Conservation (phyloP, 92 coral and sea anemone genomes). For the Zoanthus solanderi region DNA sequence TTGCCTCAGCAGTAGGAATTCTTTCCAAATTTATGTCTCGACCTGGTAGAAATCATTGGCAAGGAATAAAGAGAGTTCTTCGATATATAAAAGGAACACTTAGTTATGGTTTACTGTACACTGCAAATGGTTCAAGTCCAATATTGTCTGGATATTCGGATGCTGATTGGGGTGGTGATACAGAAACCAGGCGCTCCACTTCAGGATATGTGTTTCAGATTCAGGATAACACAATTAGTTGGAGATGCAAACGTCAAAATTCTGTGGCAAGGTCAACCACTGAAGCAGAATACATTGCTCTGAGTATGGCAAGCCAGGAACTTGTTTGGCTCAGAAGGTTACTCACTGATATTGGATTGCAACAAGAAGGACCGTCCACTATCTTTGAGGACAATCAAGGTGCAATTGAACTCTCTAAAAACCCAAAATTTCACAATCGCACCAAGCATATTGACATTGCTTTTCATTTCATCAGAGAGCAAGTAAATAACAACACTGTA, state of each 20-base stretch:
- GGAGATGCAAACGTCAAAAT: conserved; percentile 44
- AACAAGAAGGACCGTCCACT: conserved; percentile 5
- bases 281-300: conserved; percentile 31
- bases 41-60: conserved; percentile 50
- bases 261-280: conserved; percentile 47
- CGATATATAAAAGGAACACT: conserved; percentile 30
- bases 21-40: conserved; percentile 42
- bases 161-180: conserved; percentile 35
- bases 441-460: conserved; percentile 38
- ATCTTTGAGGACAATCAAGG: conserved; percentile 33
- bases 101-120: conserved; percentile 18
- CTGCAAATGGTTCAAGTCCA: conserved; percentile 16
- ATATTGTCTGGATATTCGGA: conserved; percentile 42
- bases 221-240: conserved; percentile 28
- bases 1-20: conserved; percentile 48
- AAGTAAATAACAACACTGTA: conserved; percentile 20
- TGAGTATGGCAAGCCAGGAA: conserved; percentile 1
- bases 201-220: conserved; percentile 48
- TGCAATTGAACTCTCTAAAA: conserved; percentile 29
- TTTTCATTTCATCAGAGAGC: conserved; percentile 42
- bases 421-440: conserved; percentile 45
- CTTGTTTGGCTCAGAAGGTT: background rate
- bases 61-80: conserved; percentile 39
- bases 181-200: conserved; percentile 32
- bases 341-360: background rate